Base-by-base conservation (phyloP, 2,113 vertebrate genomes). In the Mastomys coucha region DNA sequence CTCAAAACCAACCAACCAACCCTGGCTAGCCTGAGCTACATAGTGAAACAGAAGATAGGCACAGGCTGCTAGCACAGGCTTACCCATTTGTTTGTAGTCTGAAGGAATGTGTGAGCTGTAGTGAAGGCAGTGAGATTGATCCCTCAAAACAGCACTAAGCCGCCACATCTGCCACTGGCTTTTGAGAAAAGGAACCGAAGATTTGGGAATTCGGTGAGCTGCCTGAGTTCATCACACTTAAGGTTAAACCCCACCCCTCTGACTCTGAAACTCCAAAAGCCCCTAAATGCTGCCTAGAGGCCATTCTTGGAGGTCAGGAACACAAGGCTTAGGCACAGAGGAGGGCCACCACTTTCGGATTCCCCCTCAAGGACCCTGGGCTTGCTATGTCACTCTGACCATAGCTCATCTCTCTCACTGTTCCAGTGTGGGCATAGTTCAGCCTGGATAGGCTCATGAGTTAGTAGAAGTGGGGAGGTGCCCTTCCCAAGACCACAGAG, bases 401-500 rank as follows among this genome's bases (percentile, higher is more conserved):
- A 9, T 0, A 17, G 0, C 7, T n/a, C 49, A 49, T 6, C 63
- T 26, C 19, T 95, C 28, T 77, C 33, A 45, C 31, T 12, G 33
- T 36, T n/a, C 39, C 26, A 33, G 2, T 11, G 33, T 1, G 13
- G 53, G 75, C 11, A 56, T 17, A 1, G 33, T 33, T 73, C 67
- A 24, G 51, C 36, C n/a, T 56, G 49, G 20, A 70, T 8, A 88
- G 45, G 12, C 49, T 1, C 42, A 12, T 51, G 45, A 45, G 33
- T 53, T 9, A 0, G 51, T 24, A 17, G 56, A 28, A 39, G 20
- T 42, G 26, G 13, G 31, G n/a, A 13, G 16, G 22, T 0, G 1
- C 3, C 22, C 36, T 53, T 1, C 0, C 31, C 33, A 3, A 51
- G 36, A 39, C 7, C 45, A 1, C 2, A 1, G 7, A 53, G 33